Evolutionary conservation across 2,113 vertebrate genomes (phyloP).

Genomic region (Ammodytes dubius): DNA sequence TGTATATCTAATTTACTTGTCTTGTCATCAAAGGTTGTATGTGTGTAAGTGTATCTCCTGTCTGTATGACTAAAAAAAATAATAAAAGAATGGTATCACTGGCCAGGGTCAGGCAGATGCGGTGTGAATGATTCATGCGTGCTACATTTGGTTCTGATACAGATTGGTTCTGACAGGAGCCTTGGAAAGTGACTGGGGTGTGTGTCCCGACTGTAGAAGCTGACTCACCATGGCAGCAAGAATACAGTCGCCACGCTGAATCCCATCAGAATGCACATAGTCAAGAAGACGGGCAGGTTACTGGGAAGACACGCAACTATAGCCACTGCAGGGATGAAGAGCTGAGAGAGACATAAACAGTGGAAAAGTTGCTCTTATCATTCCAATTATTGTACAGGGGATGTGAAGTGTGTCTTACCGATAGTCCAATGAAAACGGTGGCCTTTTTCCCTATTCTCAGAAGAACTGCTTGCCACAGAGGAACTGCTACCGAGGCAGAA

Average conservation of each 20-base stretch:
- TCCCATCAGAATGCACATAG: slow-evolving; percentile 79
- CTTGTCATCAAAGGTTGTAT: no score
- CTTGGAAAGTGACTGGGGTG: slow-evolving; percentile 27
- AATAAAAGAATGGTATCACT: slow-evolving; percentile 18
- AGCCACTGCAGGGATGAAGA: slow-evolving; percentile 81
- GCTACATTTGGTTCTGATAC: slow-evolving; percentile 29
- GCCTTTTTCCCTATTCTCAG: slow-evolving; percentile 84
- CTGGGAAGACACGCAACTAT: slow-evolving; percentile 73
- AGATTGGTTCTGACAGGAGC: slow-evolving; percentile 50
- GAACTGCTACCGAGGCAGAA: slow-evolving; percentile 80
- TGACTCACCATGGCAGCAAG: slow-evolving; percentile 86
- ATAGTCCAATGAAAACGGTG: slow-evolving; percentile 78
- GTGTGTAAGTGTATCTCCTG: no score
- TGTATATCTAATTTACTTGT: no score
- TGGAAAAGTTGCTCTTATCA: background rate
- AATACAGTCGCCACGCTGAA: slow-evolving; percentile 82
- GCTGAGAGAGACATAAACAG: slow-evolving; percentile 68
- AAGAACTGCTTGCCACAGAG: slow-evolving; percentile 83
- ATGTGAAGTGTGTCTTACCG: slow-evolving; percentile 72
- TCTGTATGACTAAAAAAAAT: no score
- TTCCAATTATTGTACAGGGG: background rate
- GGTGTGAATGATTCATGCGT: slow-evolving; percentile 56
- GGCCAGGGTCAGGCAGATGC: slow-evolving; percentile 15
- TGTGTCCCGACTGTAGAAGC: slow-evolving; percentile 16
- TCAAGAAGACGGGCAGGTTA: slow-evolving; percentile 79